Percentiles rank a stretch among this genome's conserved stretches.
Conservation (phyloP, 2,888 invertebrate species). For the Blastobasis lacticolella region DNA sequence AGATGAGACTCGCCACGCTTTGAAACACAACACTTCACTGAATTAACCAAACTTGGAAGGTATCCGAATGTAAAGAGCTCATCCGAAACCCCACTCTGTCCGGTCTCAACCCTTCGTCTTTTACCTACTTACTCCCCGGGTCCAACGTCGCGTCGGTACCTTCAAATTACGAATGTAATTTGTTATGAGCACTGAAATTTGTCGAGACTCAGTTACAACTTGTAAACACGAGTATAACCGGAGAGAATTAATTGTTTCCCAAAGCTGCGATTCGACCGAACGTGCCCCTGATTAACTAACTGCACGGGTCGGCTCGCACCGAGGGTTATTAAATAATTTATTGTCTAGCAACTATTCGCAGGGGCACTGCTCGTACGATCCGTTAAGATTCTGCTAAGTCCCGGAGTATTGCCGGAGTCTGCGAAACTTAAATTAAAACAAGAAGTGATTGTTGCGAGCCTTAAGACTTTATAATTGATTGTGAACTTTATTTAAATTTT, state of each 20-base stretch:
- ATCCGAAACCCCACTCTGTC: constrained; percentile 10
- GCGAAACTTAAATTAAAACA: constrained; percentile 42
- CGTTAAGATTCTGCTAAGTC: constrained; percentile 55
- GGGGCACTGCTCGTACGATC: constrained; percentile 51
- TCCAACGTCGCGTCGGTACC: no score
- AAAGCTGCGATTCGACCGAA: constrained; percentile 58
- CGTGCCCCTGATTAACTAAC: constrained; percentile 57
- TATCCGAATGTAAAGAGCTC: constrained; percentile 22
- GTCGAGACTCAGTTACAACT: no score
- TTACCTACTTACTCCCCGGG: no score
- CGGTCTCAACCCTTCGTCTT: no score
- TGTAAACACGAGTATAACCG: constrained; percentile 21
- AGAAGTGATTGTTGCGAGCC: constrained; percentile 20
- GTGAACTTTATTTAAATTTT: no score
- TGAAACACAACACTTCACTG: constrained; percentile 53
- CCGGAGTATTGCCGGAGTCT: constrained; percentile 35
- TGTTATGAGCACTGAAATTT: no score
- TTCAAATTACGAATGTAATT: no score
- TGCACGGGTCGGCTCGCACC: constrained; percentile 44
- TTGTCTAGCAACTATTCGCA: constrained; percentile 63
- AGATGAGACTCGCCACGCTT: constrained; percentile 49
- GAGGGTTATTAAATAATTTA: constrained; percentile 70
- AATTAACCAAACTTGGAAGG: constrained; percentile 35
- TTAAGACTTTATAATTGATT: no score
- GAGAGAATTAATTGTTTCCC: constrained; percentile 60